These are phyloP conservation scores for Andrena minutula DNA, from an alignment of 2,888 invertebrate species.

Conservation along the genomic window DNA sequence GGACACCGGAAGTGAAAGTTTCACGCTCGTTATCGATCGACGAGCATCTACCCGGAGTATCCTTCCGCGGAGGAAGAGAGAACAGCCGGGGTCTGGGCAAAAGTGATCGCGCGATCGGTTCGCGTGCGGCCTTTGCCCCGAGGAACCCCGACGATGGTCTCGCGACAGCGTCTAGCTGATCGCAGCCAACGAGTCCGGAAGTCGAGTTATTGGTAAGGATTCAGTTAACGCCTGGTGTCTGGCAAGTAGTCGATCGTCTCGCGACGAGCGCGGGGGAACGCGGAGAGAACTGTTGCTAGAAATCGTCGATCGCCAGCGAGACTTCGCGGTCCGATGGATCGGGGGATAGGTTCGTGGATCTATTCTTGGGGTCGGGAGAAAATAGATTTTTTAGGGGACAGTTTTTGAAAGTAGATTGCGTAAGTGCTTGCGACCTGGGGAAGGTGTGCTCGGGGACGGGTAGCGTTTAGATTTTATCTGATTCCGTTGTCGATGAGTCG, in stretches of 20 bases:
- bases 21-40: slow-evolving; percentile 42
- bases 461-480: slow-evolving; percentile 21
- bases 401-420: not conserved
- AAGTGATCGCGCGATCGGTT: slow-evolving; percentile 33
- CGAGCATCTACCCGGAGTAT: not conserved
- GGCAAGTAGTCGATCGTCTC: slow-evolving; percentile 3
- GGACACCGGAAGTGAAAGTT: slow-evolving; percentile 46
- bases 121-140: slow-evolving; percentile 11
- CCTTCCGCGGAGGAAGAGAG: slow-evolving; percentile 26
- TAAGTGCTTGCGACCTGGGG: not conserved
- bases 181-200: slow-evolving; percentile 34
- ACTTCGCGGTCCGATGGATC: not conserved
- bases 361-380: not conserved
- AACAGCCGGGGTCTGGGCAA: not conserved
- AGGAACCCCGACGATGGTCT: slow-evolving; percentile 35
- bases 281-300: not conserved
- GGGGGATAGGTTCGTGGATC: not conserved
- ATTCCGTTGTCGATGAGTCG: slow-evolving; percentile 21
- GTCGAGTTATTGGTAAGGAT: slow-evolving; percentile 51
- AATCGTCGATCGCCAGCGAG: slow-evolving; percentile 11
- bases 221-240: slow-evolving; percentile 1
- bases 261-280: not conserved
- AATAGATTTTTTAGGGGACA: no score
- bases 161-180: slow-evolving; percentile 39
- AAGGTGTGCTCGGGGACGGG: slow-evolving; percentile 10